Conservation (phyloP, 2,888 invertebrate genomes). For the Junonia oenone region DNA sequence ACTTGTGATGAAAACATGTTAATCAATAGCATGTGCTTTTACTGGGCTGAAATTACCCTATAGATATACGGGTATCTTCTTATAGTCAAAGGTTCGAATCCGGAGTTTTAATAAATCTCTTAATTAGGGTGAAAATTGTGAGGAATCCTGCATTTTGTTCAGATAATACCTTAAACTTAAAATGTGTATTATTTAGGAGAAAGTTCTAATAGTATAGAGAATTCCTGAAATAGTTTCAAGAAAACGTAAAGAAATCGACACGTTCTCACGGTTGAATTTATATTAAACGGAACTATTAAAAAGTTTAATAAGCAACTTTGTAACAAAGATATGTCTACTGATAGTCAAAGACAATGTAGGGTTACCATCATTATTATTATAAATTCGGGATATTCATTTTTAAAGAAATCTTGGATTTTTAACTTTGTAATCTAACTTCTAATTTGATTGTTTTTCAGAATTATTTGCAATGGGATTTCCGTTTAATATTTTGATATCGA, state of each 20-base stretch:
- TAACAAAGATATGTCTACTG: not conserved
- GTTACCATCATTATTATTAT: not conserved
- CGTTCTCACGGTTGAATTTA: not conserved
- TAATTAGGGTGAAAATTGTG: too few species aligned
- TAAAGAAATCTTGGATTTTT: not conserved
- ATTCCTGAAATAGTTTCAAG: not conserved
- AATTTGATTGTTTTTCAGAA: too few species aligned
- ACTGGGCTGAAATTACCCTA: not conserved
- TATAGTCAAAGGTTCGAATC: too few species aligned
- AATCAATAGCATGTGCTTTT: conserved; percentile 17
- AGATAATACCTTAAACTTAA: too few species aligned
- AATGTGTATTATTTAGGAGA: too few species aligned
- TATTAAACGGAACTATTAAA: not conserved
- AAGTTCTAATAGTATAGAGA: not conserved
- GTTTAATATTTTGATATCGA: too few species aligned
- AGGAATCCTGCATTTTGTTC: too few species aligned
- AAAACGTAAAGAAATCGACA: not conserved
- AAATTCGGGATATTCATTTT: not conserved
- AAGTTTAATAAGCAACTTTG: not conserved
- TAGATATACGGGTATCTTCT: not conserved
- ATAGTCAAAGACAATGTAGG: not conserved
- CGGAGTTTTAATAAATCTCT: too few species aligned
- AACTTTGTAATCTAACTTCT: too few species aligned
- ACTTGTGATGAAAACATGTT: not conserved
- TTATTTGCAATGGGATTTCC: too few species aligned